These are phyloP conservation scores for Mastomys coucha DNA, from an alignment of 2,113 vertebrate genomes.

Conservation along the genomic window DNA sequence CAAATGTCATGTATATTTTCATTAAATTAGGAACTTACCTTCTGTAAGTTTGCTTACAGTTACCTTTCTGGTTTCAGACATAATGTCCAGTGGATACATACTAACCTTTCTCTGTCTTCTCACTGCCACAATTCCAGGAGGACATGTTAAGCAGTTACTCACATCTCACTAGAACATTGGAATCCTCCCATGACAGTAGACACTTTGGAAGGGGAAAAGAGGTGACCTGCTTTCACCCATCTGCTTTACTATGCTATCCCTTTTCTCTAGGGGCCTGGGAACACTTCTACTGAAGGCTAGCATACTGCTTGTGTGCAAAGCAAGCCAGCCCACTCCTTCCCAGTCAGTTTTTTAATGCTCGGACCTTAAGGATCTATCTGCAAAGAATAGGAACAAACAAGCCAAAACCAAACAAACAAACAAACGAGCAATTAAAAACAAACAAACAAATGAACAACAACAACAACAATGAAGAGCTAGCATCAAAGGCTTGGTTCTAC, in stretches of 20 bases:
- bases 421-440: neutral
- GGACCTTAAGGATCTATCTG: neutral
- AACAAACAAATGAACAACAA: neutral
- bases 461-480: neutral
- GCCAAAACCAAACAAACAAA: no score
- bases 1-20: neutral
- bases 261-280: neutral
- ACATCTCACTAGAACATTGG: neutral
- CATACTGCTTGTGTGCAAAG: neutral
- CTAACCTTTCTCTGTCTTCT: neutral
- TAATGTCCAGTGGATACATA: fast-evolving
- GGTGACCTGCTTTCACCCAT: neutral
- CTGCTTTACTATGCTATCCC: neutral
- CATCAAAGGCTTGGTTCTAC: neutral
- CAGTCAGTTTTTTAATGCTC: fast-evolving
- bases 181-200: neutral
- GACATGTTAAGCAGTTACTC: neutral
- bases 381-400: neutral
- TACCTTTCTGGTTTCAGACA: neutral
- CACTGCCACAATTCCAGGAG: neutral
- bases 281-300: neutral
- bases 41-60: neutral
- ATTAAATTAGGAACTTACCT: neutral
- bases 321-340: neutral
- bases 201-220: neutral